Evolutionary conservation across 1,140 invertebrate species (phyloP), one percentile per base, ranked within the genome.

Genomic region (Cyrtorhinus lividipennis): DNA sequence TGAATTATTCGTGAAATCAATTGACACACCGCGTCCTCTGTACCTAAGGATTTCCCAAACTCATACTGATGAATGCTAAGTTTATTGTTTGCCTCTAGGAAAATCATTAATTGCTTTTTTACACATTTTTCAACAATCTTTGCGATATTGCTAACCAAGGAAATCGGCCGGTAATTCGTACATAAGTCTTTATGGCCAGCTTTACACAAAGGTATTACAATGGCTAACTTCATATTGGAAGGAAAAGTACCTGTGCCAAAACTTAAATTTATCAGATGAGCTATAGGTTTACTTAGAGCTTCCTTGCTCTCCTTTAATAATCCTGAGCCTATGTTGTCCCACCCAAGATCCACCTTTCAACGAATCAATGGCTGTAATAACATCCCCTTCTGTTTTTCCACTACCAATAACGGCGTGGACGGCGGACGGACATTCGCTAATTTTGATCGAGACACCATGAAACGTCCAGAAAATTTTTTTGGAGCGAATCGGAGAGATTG

Each of bases 51-150:
- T 24, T 59, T 59, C 24, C 24, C 8, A 59, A 59, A 59, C 8
- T 24, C 57, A 18, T 59, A 25, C 23, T 59, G 57, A 18, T 59
- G 18, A 23, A 23, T 25, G 23, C 24, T 15, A 22, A 59, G 23
- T 59, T 23, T 59, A 24, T 59, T 59, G 18, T 59, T 12, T 13
- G 57, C 38, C 38, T 44, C 38, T 44, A 44, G 38, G 38, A 44
- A 44, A n/a, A 8, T 44, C 38, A 44, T 44, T 44, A 44, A 44
- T 44, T 10, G 38, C n/a, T 44, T 44, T n/a, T 10, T 44, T 44
- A n/a, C n/a, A n/a, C n/a, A n/a, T n/a, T n/a, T n/a, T n/a, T n/a
- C n/a, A n/a, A n/a, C n/a, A n/a, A n/a, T n/a, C 38, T 44, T 44
- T n/a, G 38, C 38, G n/a, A 44, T 44, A n/a, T 8, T 44, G n/a